Evolutionary conservation across 2,888 invertebrate species (phyloP).

Genomic region (Amorpha juglandis): DNA sequence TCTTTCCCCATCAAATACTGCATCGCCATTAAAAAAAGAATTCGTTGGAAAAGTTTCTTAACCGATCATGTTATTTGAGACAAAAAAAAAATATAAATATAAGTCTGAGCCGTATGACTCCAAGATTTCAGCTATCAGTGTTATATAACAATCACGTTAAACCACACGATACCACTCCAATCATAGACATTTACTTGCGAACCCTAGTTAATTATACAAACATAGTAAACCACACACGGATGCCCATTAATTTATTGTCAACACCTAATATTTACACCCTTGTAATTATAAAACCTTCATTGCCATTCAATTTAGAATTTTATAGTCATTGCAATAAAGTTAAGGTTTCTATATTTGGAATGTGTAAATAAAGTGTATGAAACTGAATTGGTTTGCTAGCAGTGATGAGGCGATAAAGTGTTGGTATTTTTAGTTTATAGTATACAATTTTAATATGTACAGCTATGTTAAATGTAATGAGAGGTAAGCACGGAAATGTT

Average conservation of each 20-base stretch:
- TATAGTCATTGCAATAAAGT: background rate
- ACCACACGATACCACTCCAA: background rate
- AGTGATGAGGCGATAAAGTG: conserved; percentile 16
- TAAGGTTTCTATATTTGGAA: background rate
- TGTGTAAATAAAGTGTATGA: background rate
- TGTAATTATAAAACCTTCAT: conserved; percentile 14
- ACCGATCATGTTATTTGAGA: too few relatives aligned
- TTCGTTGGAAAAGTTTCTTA: too few relatives aligned
- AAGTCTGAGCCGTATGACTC: background rate
- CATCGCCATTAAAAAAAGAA: too few relatives aligned
- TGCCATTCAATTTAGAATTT: background rate
- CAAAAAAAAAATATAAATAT: too few relatives aligned
- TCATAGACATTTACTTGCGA: conserved; percentile 6
- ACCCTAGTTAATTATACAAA: conserved; percentile 25
- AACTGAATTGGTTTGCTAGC: background rate
- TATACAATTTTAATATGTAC: conserved; percentile 36
- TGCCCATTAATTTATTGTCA: conserved; percentile 30
- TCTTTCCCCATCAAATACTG: too few relatives aligned
- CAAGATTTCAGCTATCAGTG: background rate
- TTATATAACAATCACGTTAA: background rate
- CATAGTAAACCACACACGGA: conserved; percentile 21
- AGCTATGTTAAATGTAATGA: conserved; percentile 34
- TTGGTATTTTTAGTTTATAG: conserved; percentile 40
- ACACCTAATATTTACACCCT: conserved; percentile 30
- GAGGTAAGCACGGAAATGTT: conserved; percentile 47